Evolutionary conservation across 2,888 invertebrate genomes (phyloP), one percentile per base, ranked within the genome.

Genomic region (Ennomos fuscantarius): DNA sequence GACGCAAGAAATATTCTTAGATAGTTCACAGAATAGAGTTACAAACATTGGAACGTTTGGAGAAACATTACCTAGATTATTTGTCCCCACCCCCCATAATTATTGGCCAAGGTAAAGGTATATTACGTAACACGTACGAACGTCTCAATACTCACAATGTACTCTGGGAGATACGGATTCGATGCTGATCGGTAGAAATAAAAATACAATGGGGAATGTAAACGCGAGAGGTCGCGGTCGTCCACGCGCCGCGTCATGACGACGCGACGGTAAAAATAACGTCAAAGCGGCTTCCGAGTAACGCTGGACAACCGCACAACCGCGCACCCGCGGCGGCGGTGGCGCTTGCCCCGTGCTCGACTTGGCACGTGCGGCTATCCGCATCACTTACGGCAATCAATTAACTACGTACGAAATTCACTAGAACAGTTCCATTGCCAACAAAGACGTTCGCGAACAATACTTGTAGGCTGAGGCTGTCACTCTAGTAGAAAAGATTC

Each of bases 241-340:
- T 37, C 50, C 44, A 36, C 57, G 59, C 45, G 35, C 50, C 44
- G 36, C 57, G 60, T 47, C 62, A 54, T 45, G 37, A 51, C 56
- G 57, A 51, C 24, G 24, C 24, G 55, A 55, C 55, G 75, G 72
- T 79, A 79, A 77, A 82, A 82, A 82, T 82, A 82, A 73, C 81
- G 65, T 65, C 53, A 60, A 48, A 49, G 59, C 60, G 52, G 55
- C 63, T 66, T 62, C 67, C 70, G 63, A 39, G 43, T 54, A 6
- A 34, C 12, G 33, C 46, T 50, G 50, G 54, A 50, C 45, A 53
- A 45, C 15, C 11, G 31, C 24, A 8, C 32, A 12, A 8, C 8
- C 24, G 40, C 35, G 11, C 9, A 37, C 36, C 37, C 32, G 33
- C 3, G 15, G 15, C 15, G 15, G 15, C 15, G 31, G 44, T 35